Percentiles rank a stretch among this genome's conserved stretches.
Evolutionary conservation across 1,140 invertebrate genomes (phyloP).

Genomic region (Leptopilina boulardi): DNA sequence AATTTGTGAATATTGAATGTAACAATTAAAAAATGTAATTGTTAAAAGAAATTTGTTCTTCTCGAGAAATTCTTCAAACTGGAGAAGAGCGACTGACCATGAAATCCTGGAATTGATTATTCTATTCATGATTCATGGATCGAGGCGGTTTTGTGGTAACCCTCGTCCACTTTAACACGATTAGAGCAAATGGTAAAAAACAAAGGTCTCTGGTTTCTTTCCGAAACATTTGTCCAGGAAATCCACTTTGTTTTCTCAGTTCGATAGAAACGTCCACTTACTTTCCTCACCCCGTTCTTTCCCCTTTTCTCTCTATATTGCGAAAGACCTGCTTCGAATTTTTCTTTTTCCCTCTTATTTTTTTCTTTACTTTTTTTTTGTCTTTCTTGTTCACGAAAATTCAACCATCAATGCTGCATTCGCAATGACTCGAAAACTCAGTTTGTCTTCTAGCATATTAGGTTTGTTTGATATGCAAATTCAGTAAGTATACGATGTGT

Average conservation of each 20-base stretch:
- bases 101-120: conserved; percentile 8
- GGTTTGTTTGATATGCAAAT: neutral
- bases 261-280: conserved; percentile 19
- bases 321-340: conserved; percentile 23
- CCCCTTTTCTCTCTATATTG: neutral
- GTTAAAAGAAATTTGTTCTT: too few relatives aligned
- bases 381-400: too few relatives aligned
- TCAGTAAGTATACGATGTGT: neutral
- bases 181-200: conserved; percentile 30
- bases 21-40: too few relatives aligned
- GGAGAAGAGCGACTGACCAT: neutral
- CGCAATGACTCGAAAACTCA: neutral
- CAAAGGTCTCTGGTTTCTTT: conserved; percentile 23
- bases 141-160: conserved; percentile 23
- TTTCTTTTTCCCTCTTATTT: neutral
- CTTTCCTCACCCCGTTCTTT: conserved; percentile 3
- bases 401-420: conserved; percentile 25
- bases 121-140: conserved; percentile 6
- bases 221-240: conserved; percentile 29
- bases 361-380: neutral
- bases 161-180: conserved; percentile 32
- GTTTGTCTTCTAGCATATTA: neutral
- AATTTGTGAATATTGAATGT: too few relatives aligned
- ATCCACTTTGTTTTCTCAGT: conserved; percentile 33
- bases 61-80: too few relatives aligned